Evolutionary conservation across 2,888 invertebrate genomes (phyloP).

Genomic region (Clostera curtula): DNA sequence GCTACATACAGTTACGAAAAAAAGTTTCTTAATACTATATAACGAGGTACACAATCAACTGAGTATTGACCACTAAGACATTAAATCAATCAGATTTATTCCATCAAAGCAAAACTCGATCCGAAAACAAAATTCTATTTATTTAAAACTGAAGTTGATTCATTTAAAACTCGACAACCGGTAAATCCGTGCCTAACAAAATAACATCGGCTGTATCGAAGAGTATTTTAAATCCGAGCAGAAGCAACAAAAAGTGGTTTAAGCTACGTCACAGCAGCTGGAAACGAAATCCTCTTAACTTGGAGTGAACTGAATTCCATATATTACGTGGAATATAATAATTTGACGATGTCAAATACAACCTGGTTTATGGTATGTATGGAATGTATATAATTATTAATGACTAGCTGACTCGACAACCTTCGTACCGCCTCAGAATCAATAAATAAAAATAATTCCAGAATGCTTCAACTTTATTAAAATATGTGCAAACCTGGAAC

Average conservation of each 20-base stretch:
- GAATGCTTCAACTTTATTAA: no score
- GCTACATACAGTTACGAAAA: no score
- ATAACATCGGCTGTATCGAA: conserved; percentile 25
- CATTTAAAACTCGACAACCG: conserved; percentile 19
- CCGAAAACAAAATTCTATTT: background rate
- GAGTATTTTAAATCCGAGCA: conserved; percentile 33
- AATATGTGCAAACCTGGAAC: no score
- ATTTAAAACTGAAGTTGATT: conserved; percentile 12
- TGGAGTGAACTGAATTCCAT: conserved; percentile 30
- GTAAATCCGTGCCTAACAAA: conserved; percentile 22
- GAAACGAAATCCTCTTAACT: conserved; percentile 46
- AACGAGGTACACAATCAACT: no score
- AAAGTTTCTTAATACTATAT: no score
- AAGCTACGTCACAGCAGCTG: conserved; percentile 29
- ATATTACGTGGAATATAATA: conserved; percentile 28
- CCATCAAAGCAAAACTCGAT: background rate
- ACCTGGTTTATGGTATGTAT: no score
- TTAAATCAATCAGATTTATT: no score
- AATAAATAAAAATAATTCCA: no score
- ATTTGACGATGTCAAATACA: conserved; percentile 11
- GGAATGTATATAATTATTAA: no score
- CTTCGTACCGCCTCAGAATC: no score
- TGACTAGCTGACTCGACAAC: no score
- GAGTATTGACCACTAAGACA: no score
- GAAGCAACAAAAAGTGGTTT: conserved; percentile 40